Evolutionary conservation across 1,140 invertebrate genomes (phyloP).

Genomic region (Heliothis subflexa): DNA sequence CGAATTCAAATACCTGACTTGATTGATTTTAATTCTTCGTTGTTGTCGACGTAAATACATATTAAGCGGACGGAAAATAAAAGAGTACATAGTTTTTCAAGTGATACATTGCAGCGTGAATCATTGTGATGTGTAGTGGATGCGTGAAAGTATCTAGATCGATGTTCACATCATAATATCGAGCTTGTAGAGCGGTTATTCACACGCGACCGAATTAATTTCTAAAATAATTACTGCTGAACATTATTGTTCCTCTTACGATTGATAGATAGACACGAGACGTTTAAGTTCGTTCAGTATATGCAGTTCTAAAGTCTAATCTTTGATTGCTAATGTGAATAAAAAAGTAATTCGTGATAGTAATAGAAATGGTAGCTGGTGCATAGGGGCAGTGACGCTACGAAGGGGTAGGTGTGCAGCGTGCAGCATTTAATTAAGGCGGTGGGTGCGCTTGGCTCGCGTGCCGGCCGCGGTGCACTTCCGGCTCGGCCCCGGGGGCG

Average conservation of each 20-base stretch:
- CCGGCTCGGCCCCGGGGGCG: slow-evolving; percentile 75
- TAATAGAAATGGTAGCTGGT: slow-evolving; percentile 27
- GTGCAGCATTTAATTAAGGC: slow-evolving; percentile 82
- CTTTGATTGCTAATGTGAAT: slow-evolving; percentile 5
- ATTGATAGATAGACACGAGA: neutral
- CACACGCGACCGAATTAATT: slow-evolving; percentile 48
- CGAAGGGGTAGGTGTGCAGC: slow-evolving; percentile 71
- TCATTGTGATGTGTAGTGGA: slow-evolving; percentile 23
- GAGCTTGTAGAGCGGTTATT: slow-evolving; percentile 43
- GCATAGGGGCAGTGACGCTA: slow-evolving; percentile 33
- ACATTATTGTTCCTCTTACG: neutral
- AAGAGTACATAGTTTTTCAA: neutral
- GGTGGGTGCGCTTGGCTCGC: slow-evolving; percentile 80
- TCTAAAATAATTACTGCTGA: slow-evolving; percentile 13
- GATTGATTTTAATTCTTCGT: neutral
- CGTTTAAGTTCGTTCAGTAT: neutral
- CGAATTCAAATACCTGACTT: neutral
- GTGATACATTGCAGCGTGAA: neutral
- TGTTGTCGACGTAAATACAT: neutral
- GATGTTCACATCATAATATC: slow-evolving; percentile 39
- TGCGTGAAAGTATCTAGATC: slow-evolving; percentile 49
- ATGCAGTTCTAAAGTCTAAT: neutral
- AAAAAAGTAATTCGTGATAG: slow-evolving; percentile 15
- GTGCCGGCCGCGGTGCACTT: slow-evolving; percentile 79
- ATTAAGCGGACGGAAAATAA: neutral